Conservation (phyloP, 2,113 vertebrate genomes). For the Diphyllodes magnificus region DNA sequence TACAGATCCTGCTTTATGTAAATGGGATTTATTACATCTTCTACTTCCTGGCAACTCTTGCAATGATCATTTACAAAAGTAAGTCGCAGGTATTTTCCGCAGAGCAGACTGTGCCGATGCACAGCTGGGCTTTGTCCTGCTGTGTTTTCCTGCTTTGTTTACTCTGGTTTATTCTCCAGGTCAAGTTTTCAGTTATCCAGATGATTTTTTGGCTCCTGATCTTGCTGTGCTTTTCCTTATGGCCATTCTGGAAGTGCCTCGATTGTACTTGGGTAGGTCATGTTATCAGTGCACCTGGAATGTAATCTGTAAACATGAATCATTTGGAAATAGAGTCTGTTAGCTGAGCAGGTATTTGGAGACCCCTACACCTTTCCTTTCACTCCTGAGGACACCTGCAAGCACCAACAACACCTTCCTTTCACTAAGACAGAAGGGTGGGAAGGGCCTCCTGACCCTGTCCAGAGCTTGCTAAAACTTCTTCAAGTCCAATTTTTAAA, state of each 20-base stretch:
- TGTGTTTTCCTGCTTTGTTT: background rate
- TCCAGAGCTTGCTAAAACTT: background rate
- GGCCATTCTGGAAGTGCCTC: constrained; percentile 71
- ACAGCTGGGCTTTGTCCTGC: background rate
- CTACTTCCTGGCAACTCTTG: constrained; percentile 76
- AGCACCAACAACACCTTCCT: background rate
- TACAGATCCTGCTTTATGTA: constrained; percentile 76
- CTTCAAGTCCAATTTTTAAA: background rate
- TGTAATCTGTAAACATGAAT: background rate
- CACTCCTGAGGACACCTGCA: background rate
- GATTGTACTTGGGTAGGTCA: constrained; percentile 75
- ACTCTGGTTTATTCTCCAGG: constrained; percentile 57
- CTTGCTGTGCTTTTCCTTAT: constrained; percentile 75
- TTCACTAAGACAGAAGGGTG: fast-evolving
- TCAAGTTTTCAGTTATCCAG: constrained; percentile 79
- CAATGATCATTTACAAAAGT: constrained; percentile 84
- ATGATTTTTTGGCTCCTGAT: constrained; percentile 68
- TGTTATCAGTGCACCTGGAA: background rate
- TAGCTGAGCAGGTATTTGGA: background rate
- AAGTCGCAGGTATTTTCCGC: constrained; percentile 14
- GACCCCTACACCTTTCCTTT: background rate
- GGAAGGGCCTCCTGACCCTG: background rate
- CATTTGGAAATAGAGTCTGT: background rate
- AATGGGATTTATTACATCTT: constrained; percentile 71
- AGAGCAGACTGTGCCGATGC: background rate